Evolutionary conservation across 2,888 invertebrate genomes (phyloP).

Genomic region (Lasioglossum morio): DNA sequence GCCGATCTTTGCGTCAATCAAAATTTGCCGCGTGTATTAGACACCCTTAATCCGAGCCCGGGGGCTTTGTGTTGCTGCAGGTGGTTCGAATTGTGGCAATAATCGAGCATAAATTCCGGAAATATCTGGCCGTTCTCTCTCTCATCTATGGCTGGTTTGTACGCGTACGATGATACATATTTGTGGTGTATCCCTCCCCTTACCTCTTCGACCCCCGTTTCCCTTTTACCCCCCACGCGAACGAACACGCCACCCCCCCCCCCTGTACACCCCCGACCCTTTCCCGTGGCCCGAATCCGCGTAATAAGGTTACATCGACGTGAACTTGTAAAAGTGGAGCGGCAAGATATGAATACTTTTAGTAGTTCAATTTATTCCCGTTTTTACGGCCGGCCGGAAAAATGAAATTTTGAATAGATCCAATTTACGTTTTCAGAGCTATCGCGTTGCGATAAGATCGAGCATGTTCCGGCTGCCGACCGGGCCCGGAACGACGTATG

Average conservation of each 20-base stretch:
- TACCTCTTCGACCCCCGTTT: background rate
- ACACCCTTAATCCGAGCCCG: conserved; percentile 24
- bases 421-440: conserved; percentile 60
- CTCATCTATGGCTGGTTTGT: conserved; percentile 37
- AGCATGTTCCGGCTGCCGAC: conserved; percentile 38
- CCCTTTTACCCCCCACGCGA: background rate
- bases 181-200: conserved; percentile 26
- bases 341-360: conserved; percentile 52
- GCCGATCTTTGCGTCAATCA: conserved; percentile 36
- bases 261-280: background rate
- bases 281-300: conserved; percentile 19
- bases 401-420: conserved; percentile 63
- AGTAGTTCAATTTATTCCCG: conserved; percentile 53
- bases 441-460: conserved; percentile 61
- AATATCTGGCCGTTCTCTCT: conserved; percentile 41
- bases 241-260: background rate
- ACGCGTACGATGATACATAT: conserved; percentile 37
- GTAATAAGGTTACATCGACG: conserved; percentile 49
- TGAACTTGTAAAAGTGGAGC: conserved; percentile 48
- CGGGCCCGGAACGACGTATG: conserved; percentile 47
- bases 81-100: conserved; percentile 56
- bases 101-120: conserved; percentile 64
- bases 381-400: conserved; percentile 50
- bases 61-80: conserved; percentile 39
- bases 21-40: conserved; percentile 37